phyloP scores from a whole-genome alignment of 2,113 vertebrate species.

The Poicephalus meyeri region DNA sequence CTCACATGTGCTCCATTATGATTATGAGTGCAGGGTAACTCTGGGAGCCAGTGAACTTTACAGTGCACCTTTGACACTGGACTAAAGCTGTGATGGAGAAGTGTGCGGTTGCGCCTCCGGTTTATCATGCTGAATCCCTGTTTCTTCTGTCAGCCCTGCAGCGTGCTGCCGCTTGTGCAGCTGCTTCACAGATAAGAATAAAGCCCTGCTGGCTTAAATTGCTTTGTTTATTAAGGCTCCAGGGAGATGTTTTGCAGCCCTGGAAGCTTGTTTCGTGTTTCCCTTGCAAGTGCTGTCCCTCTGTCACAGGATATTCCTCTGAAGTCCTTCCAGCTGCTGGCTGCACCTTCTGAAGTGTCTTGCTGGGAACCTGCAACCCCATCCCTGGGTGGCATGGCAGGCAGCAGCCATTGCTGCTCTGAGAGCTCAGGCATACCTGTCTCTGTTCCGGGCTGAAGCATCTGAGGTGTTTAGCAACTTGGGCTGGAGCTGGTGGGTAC shows the following conservation, averaged over 20 bases:
- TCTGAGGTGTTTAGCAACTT: too few relatives aligned
- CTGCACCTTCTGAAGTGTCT: neutral
- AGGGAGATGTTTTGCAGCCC: neutral
- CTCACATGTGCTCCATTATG: neutral
- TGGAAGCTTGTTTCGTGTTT: constrained; percentile 2
- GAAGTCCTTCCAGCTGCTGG: constrained; percentile 36
- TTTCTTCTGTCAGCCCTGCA: neutral
- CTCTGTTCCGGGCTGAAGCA: too few relatives aligned
- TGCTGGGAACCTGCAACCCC: neutral
- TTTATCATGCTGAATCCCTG: fast-evolving
- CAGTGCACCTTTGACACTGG: neutral
- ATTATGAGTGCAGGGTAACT: neutral
- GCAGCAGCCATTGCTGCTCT: neutral
- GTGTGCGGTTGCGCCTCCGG: neutral
- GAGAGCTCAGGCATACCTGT: neutral
- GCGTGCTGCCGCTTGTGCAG: neutral
- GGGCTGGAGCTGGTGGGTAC: too few relatives aligned
- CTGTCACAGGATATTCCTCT: neutral
- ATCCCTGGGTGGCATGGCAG: neutral
- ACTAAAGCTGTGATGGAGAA: neutral
- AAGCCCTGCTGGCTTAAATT: neutral
- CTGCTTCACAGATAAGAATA: neutral
- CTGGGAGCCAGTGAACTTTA: neutral
- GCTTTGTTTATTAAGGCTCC: constrained; percentile 10
- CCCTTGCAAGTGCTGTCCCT: neutral